Conservation (phyloP, 1,140 invertebrate species). For the Oncopodura yosiiana region DNA sequence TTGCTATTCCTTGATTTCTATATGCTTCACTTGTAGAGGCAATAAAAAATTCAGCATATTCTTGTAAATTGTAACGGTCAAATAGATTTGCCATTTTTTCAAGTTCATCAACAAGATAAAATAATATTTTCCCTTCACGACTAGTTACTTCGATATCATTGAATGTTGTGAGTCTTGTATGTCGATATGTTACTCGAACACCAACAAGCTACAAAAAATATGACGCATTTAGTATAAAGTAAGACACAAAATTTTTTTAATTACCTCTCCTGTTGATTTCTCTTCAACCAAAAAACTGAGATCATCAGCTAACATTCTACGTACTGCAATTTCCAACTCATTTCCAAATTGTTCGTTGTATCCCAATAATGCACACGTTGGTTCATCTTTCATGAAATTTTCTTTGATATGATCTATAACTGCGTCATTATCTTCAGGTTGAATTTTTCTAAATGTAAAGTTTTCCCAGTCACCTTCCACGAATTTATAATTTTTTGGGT, state of each 20-base stretch:
- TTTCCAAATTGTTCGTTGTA: conserved; percentile 19
- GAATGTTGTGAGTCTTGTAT: conserved; percentile 3
- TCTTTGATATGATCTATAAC: conserved; percentile 16
- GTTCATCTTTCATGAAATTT: conserved; percentile 20
- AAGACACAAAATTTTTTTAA: not conserved
- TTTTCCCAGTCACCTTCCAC: conserved; percentile 19
- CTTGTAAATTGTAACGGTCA: conserved; percentile 1
- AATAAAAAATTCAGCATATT: conserved; percentile 25
- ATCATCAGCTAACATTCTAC: conserved; percentile 21
- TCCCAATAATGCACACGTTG: conserved; percentile 12
- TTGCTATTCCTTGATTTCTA: conserved; percentile 15
- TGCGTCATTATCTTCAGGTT: conserved; percentile 14
- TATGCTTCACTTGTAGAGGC: conserved; percentile 12
- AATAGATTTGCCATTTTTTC: conserved; percentile 13
- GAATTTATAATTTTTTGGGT: conserved; percentile 2
- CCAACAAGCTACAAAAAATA: conserved; percentile 10
- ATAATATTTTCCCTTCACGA: not conserved
- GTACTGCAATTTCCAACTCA: conserved; percentile 1
- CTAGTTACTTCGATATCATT: conserved; percentile 1
- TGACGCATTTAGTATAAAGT: not conserved
- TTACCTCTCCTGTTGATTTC: conserved; percentile 14
- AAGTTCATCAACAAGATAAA: conserved; percentile 7
- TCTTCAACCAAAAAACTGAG: conserved; percentile 19
- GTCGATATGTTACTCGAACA: conserved; percentile 17
- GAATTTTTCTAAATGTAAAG: conserved; percentile 12